These are phyloP conservation scores for Corapipo altera DNA, from an alignment of 2,113 vertebrate genomes.

Conservation along the genomic window DNA sequence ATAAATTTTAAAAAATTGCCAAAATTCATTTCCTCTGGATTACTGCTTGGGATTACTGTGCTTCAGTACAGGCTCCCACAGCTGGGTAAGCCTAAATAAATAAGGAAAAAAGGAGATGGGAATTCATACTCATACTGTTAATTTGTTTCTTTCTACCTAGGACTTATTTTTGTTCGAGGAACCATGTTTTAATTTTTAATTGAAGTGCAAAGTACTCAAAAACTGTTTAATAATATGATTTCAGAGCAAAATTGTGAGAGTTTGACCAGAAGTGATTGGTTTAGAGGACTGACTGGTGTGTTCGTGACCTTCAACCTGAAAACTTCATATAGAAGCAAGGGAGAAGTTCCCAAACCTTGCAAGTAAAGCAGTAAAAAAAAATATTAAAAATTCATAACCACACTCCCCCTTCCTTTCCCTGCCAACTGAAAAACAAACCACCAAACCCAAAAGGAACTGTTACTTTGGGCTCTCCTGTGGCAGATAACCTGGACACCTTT, in stretches of 20 bases:
- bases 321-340: background rate
- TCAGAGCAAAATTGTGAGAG: background rate
- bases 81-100: background rate
- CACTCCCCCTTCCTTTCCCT: background rate
- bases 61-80: background rate
- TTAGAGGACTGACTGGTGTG: background rate
- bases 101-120: background rate
- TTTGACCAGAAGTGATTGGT: background rate
- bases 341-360: background rate
- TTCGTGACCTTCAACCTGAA: background rate
- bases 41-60: background rate
- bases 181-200: background rate
- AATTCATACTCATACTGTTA: background rate
- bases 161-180: background rate
- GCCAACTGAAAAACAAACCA: background rate
- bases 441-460: background rate
- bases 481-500: background rate
- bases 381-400: background rate
- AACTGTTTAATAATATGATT: background rate
- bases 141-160: background rate
- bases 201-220: background rate
- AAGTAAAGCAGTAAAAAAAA: background rate
- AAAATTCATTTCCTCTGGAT: background rate
- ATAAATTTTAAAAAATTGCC: background rate
- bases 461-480: background rate